Base-by-base conservation (phyloP, 2,888 invertebrate species). In the Dioctria linearis region DNA sequence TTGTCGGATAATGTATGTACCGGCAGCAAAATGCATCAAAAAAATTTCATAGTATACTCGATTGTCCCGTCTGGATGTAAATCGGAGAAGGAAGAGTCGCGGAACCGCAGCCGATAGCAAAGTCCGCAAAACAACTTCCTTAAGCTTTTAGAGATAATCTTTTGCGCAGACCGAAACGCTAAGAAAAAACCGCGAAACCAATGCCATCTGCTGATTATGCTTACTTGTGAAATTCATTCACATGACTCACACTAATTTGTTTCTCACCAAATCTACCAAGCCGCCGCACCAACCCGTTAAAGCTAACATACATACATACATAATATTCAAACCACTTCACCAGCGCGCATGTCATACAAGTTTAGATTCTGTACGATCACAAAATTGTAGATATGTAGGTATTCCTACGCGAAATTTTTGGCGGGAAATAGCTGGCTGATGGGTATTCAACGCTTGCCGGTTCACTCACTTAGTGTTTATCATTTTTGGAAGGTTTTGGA, bases 341-440 rank as follows among this genome's bases (percentile, higher is more conserved):
- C 54, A 2, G 54, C 9, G 5, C 5, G 69, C 69, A 69, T 51
- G 51, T 67, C 46, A 67, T 37, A 67, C 46, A 13, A 51, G 25
- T 4, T 8, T 51, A 51, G 51, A 54, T 8, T 54, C 4, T 54
- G 46, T 25, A 25, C 51, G 49, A 69, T 9, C 43, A 13, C 1
- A 5, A 13, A 6, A 42, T 42, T 42, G 42, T 42, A 46, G 13
- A 25, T 25, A 25, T 25, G 25, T 25, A 4, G 39, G 69, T 69
- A 51, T 69, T 69, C 69, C 69, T 69, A 51, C 69, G 69, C 69
- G 11, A 8, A 25, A 69, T 69, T 69, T 69, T 69, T 69, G 69
- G 69, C 69, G 51, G 51, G 51, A 69, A 51, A 51, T 9, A 3
- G 2, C 9, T 43, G 66, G 43, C n/a, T 42, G 43, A 25, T 25